A percentile compares a stretch with the other conserved stretches of the same genome.
These are phyloP conservation scores for Gymnoscopelus microlampas DNA, from an alignment of 2,797 vertebrate species.

Conservation along the genomic window DNA sequence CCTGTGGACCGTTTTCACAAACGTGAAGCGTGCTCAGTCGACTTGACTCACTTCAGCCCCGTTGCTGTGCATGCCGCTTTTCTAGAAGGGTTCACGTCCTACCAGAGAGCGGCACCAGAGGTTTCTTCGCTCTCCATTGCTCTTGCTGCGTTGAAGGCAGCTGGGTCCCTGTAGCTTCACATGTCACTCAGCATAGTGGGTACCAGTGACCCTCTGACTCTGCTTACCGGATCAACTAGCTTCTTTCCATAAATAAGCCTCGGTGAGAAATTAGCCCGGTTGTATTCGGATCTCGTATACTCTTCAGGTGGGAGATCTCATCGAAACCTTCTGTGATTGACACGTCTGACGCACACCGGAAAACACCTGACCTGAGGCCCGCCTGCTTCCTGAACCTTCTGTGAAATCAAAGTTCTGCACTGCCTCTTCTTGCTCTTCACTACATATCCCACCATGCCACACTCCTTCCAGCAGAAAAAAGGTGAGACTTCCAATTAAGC, in stretches of 20 bases:
- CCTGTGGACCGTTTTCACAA: slow-evolving; percentile 75
- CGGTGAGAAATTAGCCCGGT: slow-evolving; percentile 30
- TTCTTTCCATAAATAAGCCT: slow-evolving; percentile 46
- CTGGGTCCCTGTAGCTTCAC: slow-evolving; percentile 59
- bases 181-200: slow-evolving; percentile 43
- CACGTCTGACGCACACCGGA: slow-evolving; percentile 31
- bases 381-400: slow-evolving; percentile 48
- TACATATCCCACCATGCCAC: slow-evolving; percentile 79
- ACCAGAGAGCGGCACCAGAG: slow-evolving; percentile 58
- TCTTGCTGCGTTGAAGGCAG: slow-evolving; percentile 53
- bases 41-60: slow-evolving; percentile 76
- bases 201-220: slow-evolving; percentile 43
- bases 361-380: slow-evolving; percentile 42
- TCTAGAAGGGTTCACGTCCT: slow-evolving; percentile 65
- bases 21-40: slow-evolving; percentile 74
- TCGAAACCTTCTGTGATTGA: slow-evolving; percentile 44
- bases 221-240: slow-evolving; percentile 47
- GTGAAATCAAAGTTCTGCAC: slow-evolving; percentile 49
- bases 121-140: slow-evolving; percentile 45
- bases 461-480: slow-evolving; percentile 81
- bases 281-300: slow-evolving; percentile 39
- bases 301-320: slow-evolving; percentile 39
- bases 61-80: slow-evolving; percentile 57
- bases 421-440: slow-evolving; percentile 46
- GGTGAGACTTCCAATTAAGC: slow-evolving; percentile 66